Evolutionary conservation across 2,888 invertebrate genomes (phyloP).

Genomic region (Lucinisca nassula): DNA sequence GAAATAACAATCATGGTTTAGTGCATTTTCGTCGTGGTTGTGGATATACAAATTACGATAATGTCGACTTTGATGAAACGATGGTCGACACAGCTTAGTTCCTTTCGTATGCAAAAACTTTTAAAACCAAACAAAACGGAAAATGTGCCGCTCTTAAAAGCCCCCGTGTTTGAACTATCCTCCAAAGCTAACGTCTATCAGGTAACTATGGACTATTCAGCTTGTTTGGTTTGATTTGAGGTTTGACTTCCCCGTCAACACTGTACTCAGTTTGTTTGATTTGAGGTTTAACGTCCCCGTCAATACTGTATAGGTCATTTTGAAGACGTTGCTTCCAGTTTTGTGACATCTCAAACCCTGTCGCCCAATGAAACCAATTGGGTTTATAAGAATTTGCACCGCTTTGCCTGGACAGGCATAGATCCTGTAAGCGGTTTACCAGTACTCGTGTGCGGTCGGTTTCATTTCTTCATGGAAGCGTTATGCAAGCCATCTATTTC

Average conservation of each 20-base stretch:
- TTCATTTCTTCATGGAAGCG: too few relatives aligned
- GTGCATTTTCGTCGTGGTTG: not conserved
- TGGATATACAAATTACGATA: not conserved
- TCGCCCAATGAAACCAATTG: too few relatives aligned
- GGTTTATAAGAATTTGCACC: too few relatives aligned
- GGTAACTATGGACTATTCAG: constrained; percentile 4
- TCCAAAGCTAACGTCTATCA: not conserved
- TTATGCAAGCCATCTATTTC: too few relatives aligned
- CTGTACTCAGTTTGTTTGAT: not conserved
- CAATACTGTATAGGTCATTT: too few relatives aligned
- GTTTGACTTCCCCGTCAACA: not conserved
- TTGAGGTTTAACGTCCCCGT: too few relatives aligned
- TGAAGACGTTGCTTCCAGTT: too few relatives aligned
- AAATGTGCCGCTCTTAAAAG: not conserved
- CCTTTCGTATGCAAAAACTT: not conserved
- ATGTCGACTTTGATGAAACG: not conserved
- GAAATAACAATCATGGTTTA: not conserved
- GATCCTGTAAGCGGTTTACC: too few relatives aligned
- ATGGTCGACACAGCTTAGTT: not conserved
- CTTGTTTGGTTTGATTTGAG: too few relatives aligned
- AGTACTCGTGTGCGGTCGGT: too few relatives aligned
- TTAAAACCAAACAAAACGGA: not conserved
- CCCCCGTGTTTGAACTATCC: not conserved
- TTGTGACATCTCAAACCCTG: not conserved
- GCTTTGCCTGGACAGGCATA: too few relatives aligned